phyloP scores from a whole-genome alignment of 2,888 invertebrate genomes.

The Nomada fucata region DNA sequence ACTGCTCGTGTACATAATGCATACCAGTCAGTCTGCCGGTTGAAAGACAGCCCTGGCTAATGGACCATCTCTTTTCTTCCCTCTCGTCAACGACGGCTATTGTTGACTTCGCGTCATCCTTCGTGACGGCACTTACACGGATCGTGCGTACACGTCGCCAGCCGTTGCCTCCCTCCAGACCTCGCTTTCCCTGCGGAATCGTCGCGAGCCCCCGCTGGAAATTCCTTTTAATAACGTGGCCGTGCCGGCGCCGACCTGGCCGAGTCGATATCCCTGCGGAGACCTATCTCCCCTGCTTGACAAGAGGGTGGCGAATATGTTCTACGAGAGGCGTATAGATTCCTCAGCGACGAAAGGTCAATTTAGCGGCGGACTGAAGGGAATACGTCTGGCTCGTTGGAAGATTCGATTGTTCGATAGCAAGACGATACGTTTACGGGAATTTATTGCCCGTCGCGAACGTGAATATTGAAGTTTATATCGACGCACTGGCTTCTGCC shows the following conservation, averaged over 20 bases:
- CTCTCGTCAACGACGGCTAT: conserved; percentile 66
- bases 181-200: conserved; percentile 33
- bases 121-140: conserved; percentile 54
- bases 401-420: neutral
- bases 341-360: neutral
- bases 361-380: neutral
- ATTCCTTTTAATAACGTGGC: conserved; percentile 62
- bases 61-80: conserved; percentile 71
- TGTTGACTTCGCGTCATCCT: conserved; percentile 74
- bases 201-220: conserved; percentile 27
- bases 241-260: conserved; percentile 19
- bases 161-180: neutral
- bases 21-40: conserved; percentile 61
- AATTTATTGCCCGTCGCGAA: neutral
- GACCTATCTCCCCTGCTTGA: neutral
- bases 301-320: neutral
- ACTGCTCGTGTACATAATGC: conserved; percentile 68
- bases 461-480: neutral
- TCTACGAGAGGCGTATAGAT: neutral
- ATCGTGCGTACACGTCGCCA: conserved; percentile 6
- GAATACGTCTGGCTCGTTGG: neutral
- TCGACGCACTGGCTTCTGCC: neutral
- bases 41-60: conserved; percentile 76
- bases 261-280: conserved; percentile 14
- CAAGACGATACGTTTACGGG: neutral